Percentiles rank a stretch among this genome's conserved stretches.
These are phyloP conservation scores for Dipodomys spectabilis DNA, from an alignment of 2,113 vertebrate species.

Conservation along the genomic window DNA sequence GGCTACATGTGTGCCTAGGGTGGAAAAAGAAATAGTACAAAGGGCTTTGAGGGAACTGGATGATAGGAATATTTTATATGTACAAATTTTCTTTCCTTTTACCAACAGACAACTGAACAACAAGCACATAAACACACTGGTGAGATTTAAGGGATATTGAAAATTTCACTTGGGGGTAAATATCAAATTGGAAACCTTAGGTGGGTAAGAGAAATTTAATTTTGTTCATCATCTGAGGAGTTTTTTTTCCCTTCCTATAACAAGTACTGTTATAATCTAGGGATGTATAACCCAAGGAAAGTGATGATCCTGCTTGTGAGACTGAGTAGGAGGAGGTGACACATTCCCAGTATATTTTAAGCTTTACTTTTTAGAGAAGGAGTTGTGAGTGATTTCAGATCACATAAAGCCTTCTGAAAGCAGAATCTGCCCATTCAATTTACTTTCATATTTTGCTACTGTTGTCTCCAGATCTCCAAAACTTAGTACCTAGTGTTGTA, in stretches of 20 bases:
- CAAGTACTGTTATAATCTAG: slow-evolving; percentile 24
- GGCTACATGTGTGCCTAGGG: slow-evolving; percentile 34
- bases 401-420: slow-evolving; percentile 61
- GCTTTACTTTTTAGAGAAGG: slow-evolving; percentile 65
- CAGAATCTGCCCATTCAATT: slow-evolving; percentile 59
- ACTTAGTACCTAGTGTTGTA: slow-evolving; percentile 15
- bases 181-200: slow-evolving; percentile 47
- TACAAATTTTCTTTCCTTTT: slow-evolving; percentile 38
- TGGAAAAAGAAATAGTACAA: slow-evolving; percentile 52
- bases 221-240: slow-evolving; percentile 8
- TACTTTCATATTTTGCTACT: slow-evolving; percentile 55
- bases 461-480: slow-evolving; percentile 40
- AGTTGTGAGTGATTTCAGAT: slow-evolving; percentile 63
- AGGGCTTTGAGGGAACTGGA: slow-evolving; percentile 7
- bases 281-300: background rate
- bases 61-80: background rate
- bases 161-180: slow-evolving; percentile 46
- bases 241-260: background rate
- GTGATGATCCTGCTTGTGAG: slow-evolving; percentile 58
- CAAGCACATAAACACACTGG: background rate
- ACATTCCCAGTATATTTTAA: slow-evolving; percentile 71
- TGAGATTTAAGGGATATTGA: slow-evolving; percentile 36
- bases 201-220: slow-evolving; percentile 48
- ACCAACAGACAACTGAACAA: background rate
- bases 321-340: slow-evolving; percentile 60